These are phyloP conservation scores for Tachina fera DNA, from an alignment of 2,888 invertebrate genomes.

Conservation along the genomic window DNA sequence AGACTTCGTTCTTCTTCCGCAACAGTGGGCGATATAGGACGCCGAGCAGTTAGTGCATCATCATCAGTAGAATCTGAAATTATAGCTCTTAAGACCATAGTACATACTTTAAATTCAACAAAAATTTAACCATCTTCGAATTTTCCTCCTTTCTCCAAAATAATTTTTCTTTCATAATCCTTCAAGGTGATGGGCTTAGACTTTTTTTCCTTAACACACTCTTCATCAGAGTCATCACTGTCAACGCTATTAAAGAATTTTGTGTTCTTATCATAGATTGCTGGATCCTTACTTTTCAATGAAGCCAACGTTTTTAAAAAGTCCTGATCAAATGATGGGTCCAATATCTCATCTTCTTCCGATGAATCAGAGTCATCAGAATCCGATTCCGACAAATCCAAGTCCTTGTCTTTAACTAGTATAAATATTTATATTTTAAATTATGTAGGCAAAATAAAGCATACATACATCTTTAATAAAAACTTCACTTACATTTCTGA, in stretches of 20 bases:
- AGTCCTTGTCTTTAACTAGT: constrained; percentile 79
- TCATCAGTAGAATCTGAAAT: constrained; percentile 71
- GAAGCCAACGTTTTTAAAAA: constrained; percentile 94
- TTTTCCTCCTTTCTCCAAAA: constrained; percentile 87
- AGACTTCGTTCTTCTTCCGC: constrained; percentile 87
- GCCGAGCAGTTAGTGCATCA: constrained; percentile 72
- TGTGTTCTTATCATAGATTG: constrained; percentile 91
- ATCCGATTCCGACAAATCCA: constrained; percentile 77
- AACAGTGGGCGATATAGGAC: constrained; percentile 84
- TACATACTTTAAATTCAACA: neutral
- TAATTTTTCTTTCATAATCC: constrained; percentile 91
- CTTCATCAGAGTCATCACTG: constrained; percentile 40
- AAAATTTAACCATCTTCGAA: constrained; percentile 82
- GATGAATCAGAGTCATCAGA: constrained; percentile 79
- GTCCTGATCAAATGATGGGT: constrained; percentile 87
- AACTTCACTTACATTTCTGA: constrained; percentile 87
- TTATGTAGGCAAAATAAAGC: too few relatives aligned
- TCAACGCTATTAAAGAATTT: constrained; percentile 86
- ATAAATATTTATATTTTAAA: too few relatives aligned
- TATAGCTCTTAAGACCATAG: neutral
- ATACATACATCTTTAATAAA: constrained; percentile 8
- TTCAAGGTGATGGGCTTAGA: constrained; percentile 87
- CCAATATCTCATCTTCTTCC: constrained; percentile 78
- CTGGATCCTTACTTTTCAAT: constrained; percentile 94
- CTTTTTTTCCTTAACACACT: constrained; percentile 76